Evolutionary conservation across 2,797 vertebrate genomes (phyloP).

Genomic region (Pseudochirops corinnae): DNA sequence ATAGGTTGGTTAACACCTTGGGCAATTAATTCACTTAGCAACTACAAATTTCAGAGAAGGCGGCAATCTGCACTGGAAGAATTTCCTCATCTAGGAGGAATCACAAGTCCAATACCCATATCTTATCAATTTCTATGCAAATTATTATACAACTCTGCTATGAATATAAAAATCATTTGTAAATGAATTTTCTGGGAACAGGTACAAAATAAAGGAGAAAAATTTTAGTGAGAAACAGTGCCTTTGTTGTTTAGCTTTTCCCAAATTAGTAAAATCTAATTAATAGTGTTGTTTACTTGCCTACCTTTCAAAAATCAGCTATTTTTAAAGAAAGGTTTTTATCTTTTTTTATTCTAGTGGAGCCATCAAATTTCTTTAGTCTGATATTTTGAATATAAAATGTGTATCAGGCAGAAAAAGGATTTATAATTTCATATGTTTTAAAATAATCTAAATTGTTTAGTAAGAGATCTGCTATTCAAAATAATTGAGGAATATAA

Average conservation of each 20-base stretch:
- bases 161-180: not conserved
- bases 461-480: not conserved
- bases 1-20: not conserved
- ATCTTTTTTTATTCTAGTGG: constrained; percentile 28
- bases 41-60: not conserved
- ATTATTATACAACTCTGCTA: not conserved
- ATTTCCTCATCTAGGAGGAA: not conserved
- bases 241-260: not conserved
- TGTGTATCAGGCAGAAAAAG: constrained; percentile 67
- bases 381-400: constrained; percentile 59
- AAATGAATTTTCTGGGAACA: not conserved
- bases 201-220: not conserved
- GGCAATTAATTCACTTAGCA: not conserved
- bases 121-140: not conserved
- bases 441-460: constrained; percentile 36
- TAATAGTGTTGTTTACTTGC: not conserved
- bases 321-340: constrained; percentile 44
- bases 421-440: constrained; percentile 41
- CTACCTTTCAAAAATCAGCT: constrained; percentile 37
- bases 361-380: constrained; percentile 27
- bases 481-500: not conserved
- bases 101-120: not conserved
- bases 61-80: not conserved
- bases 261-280: not conserved
- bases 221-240: not conserved